Evolutionary conservation across 2,888 invertebrate species (phyloP).

Genomic region (Parapristionchus giblindavisi): DNA sequence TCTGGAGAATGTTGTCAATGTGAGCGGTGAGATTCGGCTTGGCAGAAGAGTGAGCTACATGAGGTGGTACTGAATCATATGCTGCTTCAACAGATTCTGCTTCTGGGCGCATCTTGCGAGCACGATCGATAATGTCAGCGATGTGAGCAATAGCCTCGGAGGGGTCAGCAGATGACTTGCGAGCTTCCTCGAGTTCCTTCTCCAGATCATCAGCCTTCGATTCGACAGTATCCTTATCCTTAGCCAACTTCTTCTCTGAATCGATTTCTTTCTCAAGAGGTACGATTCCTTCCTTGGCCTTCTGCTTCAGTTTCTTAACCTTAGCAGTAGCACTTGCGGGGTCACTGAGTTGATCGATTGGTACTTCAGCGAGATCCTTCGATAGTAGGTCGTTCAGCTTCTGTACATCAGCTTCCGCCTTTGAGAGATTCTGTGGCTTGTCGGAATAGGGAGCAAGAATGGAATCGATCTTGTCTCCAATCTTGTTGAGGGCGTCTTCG

Average conservation of each 20-base stretch:
- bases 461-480: constrained; percentile 39
- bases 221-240: constrained; percentile 23
- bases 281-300: background rate
- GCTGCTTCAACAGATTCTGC: background rate
- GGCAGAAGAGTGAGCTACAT: background rate
- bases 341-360: background rate
- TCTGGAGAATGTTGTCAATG: background rate
- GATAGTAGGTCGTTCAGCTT: background rate
- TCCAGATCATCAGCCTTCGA: constrained; percentile 9
- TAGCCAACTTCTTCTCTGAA: background rate
- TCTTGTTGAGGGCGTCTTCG: background rate
- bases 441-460: constrained; percentile 49
- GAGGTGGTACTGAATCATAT: background rate
- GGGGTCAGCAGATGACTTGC: background rate
- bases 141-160: background rate
- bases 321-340: background rate
- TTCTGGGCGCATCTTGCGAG: constrained; percentile 6
- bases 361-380: constrained; percentile 4
- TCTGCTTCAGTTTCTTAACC: background rate
- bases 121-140: background rate
- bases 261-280: constrained; percentile 24
- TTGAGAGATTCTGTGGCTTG: background rate
- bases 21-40: background rate
- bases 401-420: constrained; percentile 12
- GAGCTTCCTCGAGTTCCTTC: constrained; percentile 21